Evolutionary conservation across 2,888 invertebrate species (phyloP), one percentile per base, ranked within the genome.

Genomic region (Mystacides longicornis): DNA sequence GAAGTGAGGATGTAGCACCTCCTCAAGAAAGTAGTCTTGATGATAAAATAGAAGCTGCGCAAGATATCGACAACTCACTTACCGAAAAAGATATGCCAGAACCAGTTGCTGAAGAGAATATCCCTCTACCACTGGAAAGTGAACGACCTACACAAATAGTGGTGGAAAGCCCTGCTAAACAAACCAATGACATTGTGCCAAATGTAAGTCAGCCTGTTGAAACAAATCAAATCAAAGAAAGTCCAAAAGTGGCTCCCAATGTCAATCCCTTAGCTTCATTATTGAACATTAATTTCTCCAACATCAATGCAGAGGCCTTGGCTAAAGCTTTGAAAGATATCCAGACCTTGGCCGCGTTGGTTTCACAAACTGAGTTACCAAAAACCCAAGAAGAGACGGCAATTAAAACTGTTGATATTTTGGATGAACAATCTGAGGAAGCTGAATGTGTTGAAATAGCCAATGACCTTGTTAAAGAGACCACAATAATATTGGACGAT

Each of bases 361-460:
- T 18, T 5, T 14, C 7, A 31, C 31, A 14, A 7, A 31, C 31
- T 14, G 7, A 7, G 9, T 7, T 31, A 31, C 9, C 7, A 14
- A n/a, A n/a, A n/a, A 14, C 37, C 16, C 7, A 37, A 7, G 7
- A 37, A 16, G 16, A 14, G 14, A 37, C 14, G 3, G 4, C 37
- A 37, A 37, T 37, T n/a, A 46, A 46, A 46, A 22, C 22, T 11
- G 48, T 5, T 9, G 3, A n/a, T 11, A 27, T 22, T 3, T 23
- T 42, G 4, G 21, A 1, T n/a, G n/a, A 5, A 16, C n/a, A 16
- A 3, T 73, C 73, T 1, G 73, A 73, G 31, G 75, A 76, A 62
- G 66, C 75, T 51, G 75, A 73, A 23, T 74, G 75, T 64, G 75
- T 74, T 54, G 76, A 75, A 58, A 73, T 74, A 2, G 75, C 74